Evolutionary conservation across 2,797 vertebrate genomes (phyloP), one percentile per base, ranked within the genome.

Genomic region (Catamblyrhynchus diadema): DNA sequence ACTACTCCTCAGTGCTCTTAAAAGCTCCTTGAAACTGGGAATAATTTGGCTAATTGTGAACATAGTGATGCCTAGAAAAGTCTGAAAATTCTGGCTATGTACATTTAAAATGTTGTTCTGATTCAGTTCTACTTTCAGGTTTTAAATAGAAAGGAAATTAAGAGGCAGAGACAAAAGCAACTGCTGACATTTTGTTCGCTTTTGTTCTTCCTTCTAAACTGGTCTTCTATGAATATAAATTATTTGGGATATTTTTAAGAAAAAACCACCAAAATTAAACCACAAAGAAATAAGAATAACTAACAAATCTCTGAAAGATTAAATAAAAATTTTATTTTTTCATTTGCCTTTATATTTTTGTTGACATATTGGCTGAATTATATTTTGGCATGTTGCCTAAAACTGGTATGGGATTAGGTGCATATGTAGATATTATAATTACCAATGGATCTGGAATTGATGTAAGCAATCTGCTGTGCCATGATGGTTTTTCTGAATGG

Each of bases 11-110:
- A 0, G 10, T 90, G 51, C 14, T 80, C 20, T 89, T 95, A 86
- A 92, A 93, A 67, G 51, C 24, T 54, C 65, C 88, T 83, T 78
- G 53, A 85, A 94, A 88, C 53, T 72, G 35, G 78, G 71, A 95
- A 90, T 96, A 93, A 91, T 95, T 96, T 93, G 45, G 56, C 81
- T 96, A 95, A 97, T 67, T 94, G 48, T 25, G 77, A 88, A 39
- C 54, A 44, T 25, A 59, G 9, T 54, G 65, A 54, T 9, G 14
- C 1, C 0, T 37, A 53, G 39, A 41, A 27, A 66, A 56, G 21
- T 33, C 10, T 35, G 25, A 57, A 94, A 73, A 93, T 74, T 71
- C 54, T 93, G 83, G 14, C 32, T 25, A 12, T 37, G 32, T 48
- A 74, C 50, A 44, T 45, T 66, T 88, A 51, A 47, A 61, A 3